phyloP scores from a whole-genome alignment of 2,888 invertebrate genomes.

The Conus canariensis region DNA sequence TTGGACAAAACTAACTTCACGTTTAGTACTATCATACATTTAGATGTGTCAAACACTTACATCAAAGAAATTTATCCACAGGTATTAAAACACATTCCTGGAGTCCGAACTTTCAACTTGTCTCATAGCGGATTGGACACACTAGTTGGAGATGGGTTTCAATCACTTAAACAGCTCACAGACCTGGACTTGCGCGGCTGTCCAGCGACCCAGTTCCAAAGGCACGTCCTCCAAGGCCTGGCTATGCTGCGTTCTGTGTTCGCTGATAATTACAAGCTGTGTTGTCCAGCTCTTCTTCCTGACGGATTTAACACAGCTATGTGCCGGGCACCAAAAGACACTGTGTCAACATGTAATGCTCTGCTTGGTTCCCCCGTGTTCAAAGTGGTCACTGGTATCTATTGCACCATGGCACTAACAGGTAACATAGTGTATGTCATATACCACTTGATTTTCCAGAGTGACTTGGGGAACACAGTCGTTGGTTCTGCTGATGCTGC shows the following conservation, averaged over 20 bases:
- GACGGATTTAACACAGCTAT: neutral
- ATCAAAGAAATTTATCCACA: neutral
- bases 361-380: neutral
- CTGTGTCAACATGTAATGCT: neutral
- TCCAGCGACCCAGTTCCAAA: neutral
- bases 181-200: conserved; percentile 2
- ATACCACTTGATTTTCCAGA: conserved; percentile 53
- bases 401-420: neutral
- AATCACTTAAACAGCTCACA: neutral
- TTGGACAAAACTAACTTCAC: neutral
- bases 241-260: neutral
- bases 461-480: conserved; percentile 49
- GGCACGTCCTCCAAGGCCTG: neutral
- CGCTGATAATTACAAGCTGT: conserved; percentile 7
- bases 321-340: neutral
- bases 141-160: neutral
- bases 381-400: neutral
- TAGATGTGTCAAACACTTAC: neutral
- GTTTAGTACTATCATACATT: neutral
- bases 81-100: neutral
- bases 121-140: neutral
- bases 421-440: neutral
- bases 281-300: neutral
- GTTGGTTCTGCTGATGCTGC: conserved; percentile 49
- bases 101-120: neutral